Conservation (phyloP, 1,140 invertebrate species). For the Paraescarpia echinospica region DNA sequence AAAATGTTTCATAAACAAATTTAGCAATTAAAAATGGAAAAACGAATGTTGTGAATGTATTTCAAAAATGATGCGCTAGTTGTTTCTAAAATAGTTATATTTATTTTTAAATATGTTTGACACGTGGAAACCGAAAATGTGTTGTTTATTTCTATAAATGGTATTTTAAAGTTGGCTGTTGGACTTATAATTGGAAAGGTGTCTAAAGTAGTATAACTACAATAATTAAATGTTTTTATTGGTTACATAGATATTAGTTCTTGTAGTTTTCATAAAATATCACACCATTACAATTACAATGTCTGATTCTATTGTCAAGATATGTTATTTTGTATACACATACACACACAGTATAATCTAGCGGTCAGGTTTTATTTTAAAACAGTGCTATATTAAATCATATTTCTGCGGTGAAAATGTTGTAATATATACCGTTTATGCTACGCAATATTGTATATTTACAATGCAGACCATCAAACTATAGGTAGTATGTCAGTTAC, state of each 20-base stretch:
- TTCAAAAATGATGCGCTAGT: background rate
- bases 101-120: no score
- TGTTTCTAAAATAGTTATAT: background rate
- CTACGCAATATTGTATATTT: no score
- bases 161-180: background rate
- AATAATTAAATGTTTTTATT: background rate
- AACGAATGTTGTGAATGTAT: background rate
- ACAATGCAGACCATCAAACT: no score
- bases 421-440: no score
- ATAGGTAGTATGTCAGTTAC: no score
- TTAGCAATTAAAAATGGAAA: background rate
- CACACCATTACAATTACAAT: no score
- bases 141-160: background rate
- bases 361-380: no score
- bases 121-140: background rate
- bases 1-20: background rate
- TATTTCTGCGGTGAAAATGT: no score
- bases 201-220: background rate
- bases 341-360: no score
- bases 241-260: background rate
- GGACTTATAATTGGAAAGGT: background rate
- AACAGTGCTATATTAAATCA: no score
- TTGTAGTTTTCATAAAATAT: background rate
- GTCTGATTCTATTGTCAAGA: no score
- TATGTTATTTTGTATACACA: no score